Conservation (phyloP, 1,140 invertebrate genomes). For the Patella vulgata region DNA sequence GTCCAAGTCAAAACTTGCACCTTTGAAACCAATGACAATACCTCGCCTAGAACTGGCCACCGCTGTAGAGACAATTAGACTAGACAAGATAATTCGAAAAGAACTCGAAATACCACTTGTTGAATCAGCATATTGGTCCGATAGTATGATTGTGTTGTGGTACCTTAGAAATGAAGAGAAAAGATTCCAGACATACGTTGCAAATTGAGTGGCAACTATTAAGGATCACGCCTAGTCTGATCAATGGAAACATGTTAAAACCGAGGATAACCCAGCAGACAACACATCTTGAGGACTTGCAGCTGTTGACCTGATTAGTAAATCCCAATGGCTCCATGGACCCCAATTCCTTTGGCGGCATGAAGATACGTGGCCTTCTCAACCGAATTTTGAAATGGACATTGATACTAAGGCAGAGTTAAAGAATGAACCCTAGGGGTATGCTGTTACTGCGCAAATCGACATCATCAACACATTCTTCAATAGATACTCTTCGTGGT, state of each 20-base stretch:
- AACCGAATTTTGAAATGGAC: no score
- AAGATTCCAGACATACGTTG: slow-evolving; percentile 29
- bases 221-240: not conserved
- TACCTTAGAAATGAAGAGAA: no score
- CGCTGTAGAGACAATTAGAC: slow-evolving; percentile 52
- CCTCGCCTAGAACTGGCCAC: slow-evolving; percentile 65
- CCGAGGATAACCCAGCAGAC: no score
- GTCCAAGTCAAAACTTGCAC: slow-evolving; percentile 54
- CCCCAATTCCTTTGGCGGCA: slow-evolving; percentile 1
- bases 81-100: slow-evolving; percentile 25
- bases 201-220: slow-evolving; percentile 22
- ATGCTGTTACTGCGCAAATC: no score
- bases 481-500: no score
- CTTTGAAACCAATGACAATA: slow-evolving; percentile 56
- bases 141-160: no score
- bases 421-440: no score
- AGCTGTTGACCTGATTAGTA: not conserved
- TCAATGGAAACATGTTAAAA: slow-evolving; percentile 12
- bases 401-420: no score
- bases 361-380: not conserved
- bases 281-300: no score
- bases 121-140: not conserved
- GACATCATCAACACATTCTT: no score
- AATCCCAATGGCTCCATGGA: slow-evolving; percentile 5
- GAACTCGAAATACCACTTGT: slow-evolving; percentile 1